Base-by-base conservation (phyloP, 1,140 invertebrate species). In the Drosophila rufa region DNA sequence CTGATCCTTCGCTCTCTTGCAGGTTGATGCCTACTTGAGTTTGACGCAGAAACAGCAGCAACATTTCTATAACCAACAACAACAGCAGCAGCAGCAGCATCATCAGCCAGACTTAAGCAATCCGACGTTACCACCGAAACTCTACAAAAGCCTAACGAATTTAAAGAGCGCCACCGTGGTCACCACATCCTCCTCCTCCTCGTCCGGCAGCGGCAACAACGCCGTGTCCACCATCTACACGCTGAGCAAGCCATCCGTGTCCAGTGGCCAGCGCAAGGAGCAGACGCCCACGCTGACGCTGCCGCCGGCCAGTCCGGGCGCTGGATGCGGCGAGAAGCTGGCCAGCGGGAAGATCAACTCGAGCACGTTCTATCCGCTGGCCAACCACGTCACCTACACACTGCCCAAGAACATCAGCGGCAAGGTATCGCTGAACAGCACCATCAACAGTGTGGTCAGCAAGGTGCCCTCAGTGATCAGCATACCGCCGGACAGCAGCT, bases 41-140 rank as follows among this genome's bases (percentile, higher is more conserved):
- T 91, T 91, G 73, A 81, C 91, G 27, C 91, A 92, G 67, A 89
- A 82, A 86, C 90, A 92, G 73, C 86, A 92, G 78, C 83, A 87
- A 82, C 86, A 82, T 82, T 89, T 79, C 57, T 82, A 76, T 91
- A 91, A 85, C 53, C 90, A 91, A 38, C 82, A 90, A 69, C 71
- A 74, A 17, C 77, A 78, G 25, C 73, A 80, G 19, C 69, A 90
- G 40, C 60, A 73, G 25, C 78, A 82, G 30, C 14, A 33, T 51
- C 50, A 38, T 55, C 79, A 82, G 19, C 69, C 73, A 75, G 79
- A 92, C 65, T 75, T 85, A 73, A 92, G 71, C 74, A 93, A 93
- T 89, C 92, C 92, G 62, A 83, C 76, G 59, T 84, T 93, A 91
- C 92, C 92, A 93, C 92, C 92, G 81, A 93, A 93, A 91, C 80